Conservation (phyloP, 2,113 vertebrate species). For the Cyprinodon variegatus region DNA sequence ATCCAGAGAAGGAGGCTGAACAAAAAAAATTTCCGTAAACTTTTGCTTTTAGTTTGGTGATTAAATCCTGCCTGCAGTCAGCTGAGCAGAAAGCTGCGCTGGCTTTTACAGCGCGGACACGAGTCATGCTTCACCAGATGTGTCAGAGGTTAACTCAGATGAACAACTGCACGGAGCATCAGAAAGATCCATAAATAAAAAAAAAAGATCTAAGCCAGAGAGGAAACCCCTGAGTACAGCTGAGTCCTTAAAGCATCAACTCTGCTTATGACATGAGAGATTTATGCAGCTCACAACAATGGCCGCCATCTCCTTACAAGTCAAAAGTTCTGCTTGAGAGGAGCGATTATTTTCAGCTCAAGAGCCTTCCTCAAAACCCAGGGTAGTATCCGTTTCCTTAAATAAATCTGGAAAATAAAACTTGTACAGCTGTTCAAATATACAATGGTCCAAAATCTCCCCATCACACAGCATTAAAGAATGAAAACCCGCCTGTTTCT, state of each 20-base stretch:
- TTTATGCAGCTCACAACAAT: slow-evolving; percentile 64
- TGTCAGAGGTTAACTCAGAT: slow-evolving; percentile 15
- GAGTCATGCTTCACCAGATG: background rate
- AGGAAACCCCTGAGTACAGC: slow-evolving; percentile 29
- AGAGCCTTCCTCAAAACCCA: slow-evolving; percentile 48
- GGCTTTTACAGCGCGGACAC: background rate
- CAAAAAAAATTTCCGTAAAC: background rate
- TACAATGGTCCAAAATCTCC: slow-evolving; percentile 54
- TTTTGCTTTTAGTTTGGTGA: background rate
- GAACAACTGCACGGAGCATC: slow-evolving; percentile 6
- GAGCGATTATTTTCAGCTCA: slow-evolving; percentile 51
- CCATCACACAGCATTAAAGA: slow-evolving; percentile 52
- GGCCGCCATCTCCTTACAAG: slow-evolving; percentile 51
- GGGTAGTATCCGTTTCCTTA: slow-evolving; percentile 68
- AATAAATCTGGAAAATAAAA: slow-evolving; percentile 74
- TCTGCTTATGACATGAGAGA: slow-evolving; percentile 44
- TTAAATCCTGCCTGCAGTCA: slow-evolving; percentile 11
- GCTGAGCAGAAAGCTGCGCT: slow-evolving; percentile 17
- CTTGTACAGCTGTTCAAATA: slow-evolving; percentile 75
- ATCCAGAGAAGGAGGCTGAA: no score
- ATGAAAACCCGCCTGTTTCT: slow-evolving; percentile 15
- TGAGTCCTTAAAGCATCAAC: slow-evolving; percentile 35
- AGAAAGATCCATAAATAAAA: slow-evolving; percentile 34
- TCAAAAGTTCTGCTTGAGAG: slow-evolving; percentile 62
- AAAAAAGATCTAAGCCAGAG: slow-evolving; percentile 17